A percentile compares a stretch with the other conserved stretches of the same genome.
Conservation (phyloP, 2,888 invertebrate species). For the Erebia palarica region DNA sequence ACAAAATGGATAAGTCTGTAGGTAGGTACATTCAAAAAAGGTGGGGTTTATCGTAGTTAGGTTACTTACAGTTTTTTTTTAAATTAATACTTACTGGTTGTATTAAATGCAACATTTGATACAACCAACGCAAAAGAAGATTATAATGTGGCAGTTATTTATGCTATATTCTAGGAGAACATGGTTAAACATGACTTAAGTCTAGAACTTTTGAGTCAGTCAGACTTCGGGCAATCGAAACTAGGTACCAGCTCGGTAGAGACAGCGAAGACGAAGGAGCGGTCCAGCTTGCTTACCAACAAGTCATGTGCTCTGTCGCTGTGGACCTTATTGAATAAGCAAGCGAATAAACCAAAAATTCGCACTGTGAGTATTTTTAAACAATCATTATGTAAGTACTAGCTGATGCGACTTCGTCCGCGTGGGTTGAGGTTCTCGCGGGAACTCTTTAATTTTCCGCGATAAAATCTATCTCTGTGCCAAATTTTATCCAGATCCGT, state of each 20-base stretch:
- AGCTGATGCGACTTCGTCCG: too few relatives aligned
- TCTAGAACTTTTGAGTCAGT: slow-evolving; percentile 44
- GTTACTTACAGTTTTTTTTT: too few relatives aligned
- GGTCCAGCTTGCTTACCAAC: slow-evolving; percentile 3
- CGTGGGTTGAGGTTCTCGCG: too few relatives aligned
- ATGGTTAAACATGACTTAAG: slow-evolving; percentile 57
- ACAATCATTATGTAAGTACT: neutral
- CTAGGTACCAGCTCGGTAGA: neutral
- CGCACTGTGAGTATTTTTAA: slow-evolving; percentile 13
- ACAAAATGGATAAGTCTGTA: too few relatives aligned
- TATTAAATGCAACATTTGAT: too few relatives aligned
- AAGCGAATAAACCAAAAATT: slow-evolving; percentile 4
- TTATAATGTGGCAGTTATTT: neutral
- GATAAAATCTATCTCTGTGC: too few relatives aligned
- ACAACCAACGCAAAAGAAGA: neutral
- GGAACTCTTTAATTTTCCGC: too few relatives aligned
- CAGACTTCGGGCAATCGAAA: neutral
- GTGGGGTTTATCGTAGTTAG: too few relatives aligned
- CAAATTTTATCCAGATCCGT: too few relatives aligned
- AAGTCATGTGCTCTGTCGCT: slow-evolving; percentile 17
- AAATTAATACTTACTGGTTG: too few relatives aligned
- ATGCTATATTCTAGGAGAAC: slow-evolving; percentile 48
- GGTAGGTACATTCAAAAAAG: too few relatives aligned
- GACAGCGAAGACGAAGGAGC: slow-evolving; percentile 1
- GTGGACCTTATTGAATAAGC: slow-evolving; percentile 11